Base-by-base conservation (phyloP, 2,113 vertebrate species). In the Dinomys branickii region DNA sequence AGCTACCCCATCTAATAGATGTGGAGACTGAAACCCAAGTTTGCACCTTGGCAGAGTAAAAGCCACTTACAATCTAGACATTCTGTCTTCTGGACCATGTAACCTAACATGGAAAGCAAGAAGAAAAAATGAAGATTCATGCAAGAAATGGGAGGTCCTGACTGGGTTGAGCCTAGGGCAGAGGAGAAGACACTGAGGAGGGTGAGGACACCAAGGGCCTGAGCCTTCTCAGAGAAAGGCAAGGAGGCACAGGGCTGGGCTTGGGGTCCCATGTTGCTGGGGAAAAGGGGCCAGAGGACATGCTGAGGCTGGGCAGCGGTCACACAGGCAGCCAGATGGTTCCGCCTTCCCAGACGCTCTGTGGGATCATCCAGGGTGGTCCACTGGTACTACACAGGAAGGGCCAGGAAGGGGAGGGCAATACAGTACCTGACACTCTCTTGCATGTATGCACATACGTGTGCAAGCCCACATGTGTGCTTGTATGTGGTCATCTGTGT, bases 381-480 rank as follows among this genome's bases (percentile, higher is more conserved):
- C 12, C 4, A 7, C 14, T 14, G 8, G 3, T 2, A 7, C 14
- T 24, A 33, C 28, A 30, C 38, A 33, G 73, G 38, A 20, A n/a
- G 47, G 16, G 7, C 69, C 0, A 0, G 19, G 24, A 5, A n/a
- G 7, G 44, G 58, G 17, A 67, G 50, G 71, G 19, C 10, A 11
- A 0, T 0, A 8, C 2, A 41, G 47, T 33, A 54, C 14, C 61
- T 33, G 35, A 33, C 9, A 41, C 13, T 26, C 2, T 77, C 73
- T 22, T 13, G 71, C 58, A 38, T 22, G 28, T 22, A 4, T 19
- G 33, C 24, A 4, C 5, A 4, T 41, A 24, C 16, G 35, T 54
- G 52, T 47, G 24, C 0, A 1, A 28, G 11, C 2, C 0, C 59
- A 24, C 9, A 5, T 12, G 26, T 47, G 17, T 56, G 16, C 19